Conservation (phyloP, 2,797 vertebrate genomes). For the Lemur catta region DNA sequence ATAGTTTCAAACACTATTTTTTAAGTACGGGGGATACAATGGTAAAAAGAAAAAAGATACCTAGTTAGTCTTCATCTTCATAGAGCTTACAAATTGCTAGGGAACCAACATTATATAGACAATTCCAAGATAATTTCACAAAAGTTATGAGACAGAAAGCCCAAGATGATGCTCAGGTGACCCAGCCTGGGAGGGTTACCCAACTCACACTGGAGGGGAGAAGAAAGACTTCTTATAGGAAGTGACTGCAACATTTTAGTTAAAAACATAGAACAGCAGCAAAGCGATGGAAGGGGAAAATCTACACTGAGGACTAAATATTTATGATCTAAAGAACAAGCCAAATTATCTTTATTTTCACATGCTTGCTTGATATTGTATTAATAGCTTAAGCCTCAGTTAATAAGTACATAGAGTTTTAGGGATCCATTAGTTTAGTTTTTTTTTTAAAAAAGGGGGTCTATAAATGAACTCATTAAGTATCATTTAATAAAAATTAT, state of each 20-base stretch:
- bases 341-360: neutral
- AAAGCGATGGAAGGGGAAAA: neutral
- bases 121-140: neutral
- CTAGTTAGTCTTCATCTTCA: neutral
- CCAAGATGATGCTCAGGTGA: neutral
- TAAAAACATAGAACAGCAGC: neutral
- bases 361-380: neutral
- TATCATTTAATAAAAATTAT: neutral
- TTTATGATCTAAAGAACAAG: neutral
- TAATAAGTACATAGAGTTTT: neutral
- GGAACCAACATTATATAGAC: neutral
- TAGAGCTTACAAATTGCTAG: neutral
- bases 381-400: neutral
- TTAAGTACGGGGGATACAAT: neutral
- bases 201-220: neutral
- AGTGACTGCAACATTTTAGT: neutral
- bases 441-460: neutral
- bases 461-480: constrained; percentile 2
- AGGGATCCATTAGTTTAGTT: neutral
- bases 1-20: neutral
- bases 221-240: neutral
- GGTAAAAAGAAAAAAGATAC: neutral
- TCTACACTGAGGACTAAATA: neutral
- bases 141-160: neutral
- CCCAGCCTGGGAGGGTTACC: neutral